Percentiles rank a stretch among this genome's conserved stretches.
phyloP scores from a whole-genome alignment of 2,797 vertebrate genomes.

The Phylloscopus collybita region DNA sequence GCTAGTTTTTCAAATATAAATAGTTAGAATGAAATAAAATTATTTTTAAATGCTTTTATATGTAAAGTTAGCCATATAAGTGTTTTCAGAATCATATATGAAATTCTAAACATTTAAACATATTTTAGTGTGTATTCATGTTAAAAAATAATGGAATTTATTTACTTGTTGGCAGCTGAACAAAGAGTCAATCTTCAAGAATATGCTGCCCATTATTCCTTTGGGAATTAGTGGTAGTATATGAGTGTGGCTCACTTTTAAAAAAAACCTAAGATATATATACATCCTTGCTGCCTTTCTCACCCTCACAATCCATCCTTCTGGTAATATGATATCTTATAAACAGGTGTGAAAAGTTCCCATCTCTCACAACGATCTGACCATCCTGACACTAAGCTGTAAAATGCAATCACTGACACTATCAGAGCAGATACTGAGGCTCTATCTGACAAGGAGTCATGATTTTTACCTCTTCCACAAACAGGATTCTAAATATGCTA shows the following conservation, averaged over 20 bases:
- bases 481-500: background rate
- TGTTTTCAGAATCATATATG: background rate
- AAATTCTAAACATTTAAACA: background rate
- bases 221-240: background rate
- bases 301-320: background rate
- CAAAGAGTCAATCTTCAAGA: background rate
- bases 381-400: background rate
- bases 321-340: background rate
- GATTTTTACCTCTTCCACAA: background rate
- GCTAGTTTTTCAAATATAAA: background rate
- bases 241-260: background rate
- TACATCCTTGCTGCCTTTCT: background rate
- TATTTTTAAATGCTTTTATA: background rate
- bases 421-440: background rate
- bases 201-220: background rate
- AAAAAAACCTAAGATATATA: background rate
- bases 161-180: background rate
- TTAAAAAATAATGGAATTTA: background rate
- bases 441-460: background rate
- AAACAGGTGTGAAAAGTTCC: background rate
- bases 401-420: background rate
- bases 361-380: background rate
- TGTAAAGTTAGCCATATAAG: background rate
- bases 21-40: background rate
- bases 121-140: background rate